A percentile compares a stretch with the other conserved stretches of the same genome.
Conservation (phyloP, 2,797 vertebrate species). For the Premnoplex brunnescens region DNA sequence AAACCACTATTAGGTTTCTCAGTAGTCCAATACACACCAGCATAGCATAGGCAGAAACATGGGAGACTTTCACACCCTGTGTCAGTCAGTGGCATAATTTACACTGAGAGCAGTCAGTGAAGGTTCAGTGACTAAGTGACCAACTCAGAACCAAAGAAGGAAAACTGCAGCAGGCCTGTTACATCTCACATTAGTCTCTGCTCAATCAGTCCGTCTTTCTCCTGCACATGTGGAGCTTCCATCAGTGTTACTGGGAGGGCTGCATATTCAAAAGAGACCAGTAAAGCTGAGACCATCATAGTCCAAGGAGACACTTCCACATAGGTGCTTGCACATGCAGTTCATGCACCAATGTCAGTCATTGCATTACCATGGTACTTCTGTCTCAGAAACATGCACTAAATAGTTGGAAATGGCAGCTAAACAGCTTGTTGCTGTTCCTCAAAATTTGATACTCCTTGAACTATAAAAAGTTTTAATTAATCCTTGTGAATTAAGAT, state of each 20-base stretch:
- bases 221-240: neutral
- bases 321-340: neutral
- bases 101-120: neutral
- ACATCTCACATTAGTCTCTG: neutral
- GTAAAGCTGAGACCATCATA: neutral
- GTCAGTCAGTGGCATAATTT: neutral
- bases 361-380: neutral
- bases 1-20: neutral
- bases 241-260: neutral
- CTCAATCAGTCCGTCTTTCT: neutral
- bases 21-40: fast-evolving
- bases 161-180: neutral
- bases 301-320: neutral
- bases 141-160: neutral
- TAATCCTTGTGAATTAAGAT: conserved; percentile 68
- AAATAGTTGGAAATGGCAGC: conserved; percentile 33
- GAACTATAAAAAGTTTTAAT: conserved; percentile 67
- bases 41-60: neutral
- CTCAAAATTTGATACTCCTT: conserved; percentile 61
- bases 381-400: neutral
- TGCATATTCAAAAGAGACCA: neutral
- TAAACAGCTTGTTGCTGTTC: conserved; percentile 51
- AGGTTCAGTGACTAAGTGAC: neutral
- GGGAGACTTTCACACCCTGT: neutral
- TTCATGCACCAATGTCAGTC: neutral